Conservation (phyloP, 2,888 invertebrate species). For the Rhingia campestris region DNA sequence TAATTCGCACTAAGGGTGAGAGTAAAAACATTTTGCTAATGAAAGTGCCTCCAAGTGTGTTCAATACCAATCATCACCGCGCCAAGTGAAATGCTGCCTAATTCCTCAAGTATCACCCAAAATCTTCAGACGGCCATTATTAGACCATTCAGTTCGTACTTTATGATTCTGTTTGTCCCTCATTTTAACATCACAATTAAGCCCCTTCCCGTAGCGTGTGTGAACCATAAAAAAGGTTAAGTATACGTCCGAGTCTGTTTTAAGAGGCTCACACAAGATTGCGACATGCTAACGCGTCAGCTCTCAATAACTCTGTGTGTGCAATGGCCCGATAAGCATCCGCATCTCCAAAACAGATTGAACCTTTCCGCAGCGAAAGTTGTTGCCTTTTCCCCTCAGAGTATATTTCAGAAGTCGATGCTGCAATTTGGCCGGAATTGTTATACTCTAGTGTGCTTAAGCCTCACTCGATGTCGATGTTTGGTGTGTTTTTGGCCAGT, state of each 20-base stretch:
- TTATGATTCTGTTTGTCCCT: slow-evolving; percentile 32
- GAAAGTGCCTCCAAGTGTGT: slow-evolving; percentile 36
- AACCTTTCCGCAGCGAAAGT: slow-evolving; percentile 56
- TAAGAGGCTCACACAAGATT: slow-evolving; percentile 36
- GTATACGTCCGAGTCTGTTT: slow-evolving; percentile 40
- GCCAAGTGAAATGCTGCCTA: slow-evolving; percentile 29
- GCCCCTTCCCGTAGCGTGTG: slow-evolving; percentile 1
- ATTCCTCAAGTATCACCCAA: slow-evolving; percentile 32
- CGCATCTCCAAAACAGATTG: slow-evolving; percentile 39
- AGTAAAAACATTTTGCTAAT: slow-evolving; percentile 44
- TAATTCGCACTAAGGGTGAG: not conserved
- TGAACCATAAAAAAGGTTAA: slow-evolving; percentile 43
- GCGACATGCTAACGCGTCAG: slow-evolving; percentile 9
- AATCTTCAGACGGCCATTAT: slow-evolving; percentile 22
- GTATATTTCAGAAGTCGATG: slow-evolving; percentile 45
- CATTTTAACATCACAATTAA: slow-evolving; percentile 41
- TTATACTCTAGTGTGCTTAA: slow-evolving; percentile 38
- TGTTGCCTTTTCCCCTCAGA: slow-evolving; percentile 38
- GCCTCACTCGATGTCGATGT: slow-evolving; percentile 40
- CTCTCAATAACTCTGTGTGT: not conserved
- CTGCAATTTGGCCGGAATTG: slow-evolving; percentile 53
- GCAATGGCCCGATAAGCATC: slow-evolving; percentile 27
- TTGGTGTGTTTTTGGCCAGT: slow-evolving; percentile 24
- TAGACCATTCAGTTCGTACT: slow-evolving; percentile 40
- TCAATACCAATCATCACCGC: slow-evolving; percentile 9